Base-by-base conservation (phyloP, 53 echinoderm and acorn worm species). In the Holothuria scabra region DNA sequence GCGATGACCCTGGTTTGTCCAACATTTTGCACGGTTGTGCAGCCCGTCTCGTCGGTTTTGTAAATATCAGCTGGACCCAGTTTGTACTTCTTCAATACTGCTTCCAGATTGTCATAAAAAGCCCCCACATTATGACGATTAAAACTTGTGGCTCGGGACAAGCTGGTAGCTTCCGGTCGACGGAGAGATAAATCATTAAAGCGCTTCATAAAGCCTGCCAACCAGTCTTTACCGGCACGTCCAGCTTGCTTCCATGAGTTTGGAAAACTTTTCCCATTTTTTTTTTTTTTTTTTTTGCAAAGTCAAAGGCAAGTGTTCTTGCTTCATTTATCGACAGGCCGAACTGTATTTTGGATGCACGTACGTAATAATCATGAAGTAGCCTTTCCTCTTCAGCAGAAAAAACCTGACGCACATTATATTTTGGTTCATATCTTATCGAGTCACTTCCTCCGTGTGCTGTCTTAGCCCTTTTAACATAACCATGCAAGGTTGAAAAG, bases 11-110 rank as follows among this genome's bases (percentile, higher is more conserved):
- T 26, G 4, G 34, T 23, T n/a, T 41, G 61, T 12, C 62, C 37
- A n/a, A 74, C 46, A 74, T 44, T 74, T 74, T 82, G 82, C 9
- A 82, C 62, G 37, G 82, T 65, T 63, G 82, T 82, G 22, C 61
- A 60, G 9, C 82, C 82, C 7, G 82, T 82, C 46, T 74, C 74
- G n/a, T 74, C 74, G 5, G 19, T 12, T 20, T 82, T 82, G 12
- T 32, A 82, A 14, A 64, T 82, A 31, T 82, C 65, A 28, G 44
- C 34, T 31, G 82, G 82, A 8, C 65, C 34, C 21, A 65, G 64
- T 12, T 63, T 60, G 29, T 61, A 14, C 33, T 30, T 60, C 61
- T 82, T 60, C n/a, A 82, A 14, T 30, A 64, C 65, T 22, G 65
- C 29, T 28, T 60, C 65, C 16, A 82, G 34, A 34, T 82, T 82